Evolutionary conservation across 1,140 invertebrate species (phyloP), one percentile per base, ranked within the genome.

Genomic region (Drosophila guanche): DNA sequence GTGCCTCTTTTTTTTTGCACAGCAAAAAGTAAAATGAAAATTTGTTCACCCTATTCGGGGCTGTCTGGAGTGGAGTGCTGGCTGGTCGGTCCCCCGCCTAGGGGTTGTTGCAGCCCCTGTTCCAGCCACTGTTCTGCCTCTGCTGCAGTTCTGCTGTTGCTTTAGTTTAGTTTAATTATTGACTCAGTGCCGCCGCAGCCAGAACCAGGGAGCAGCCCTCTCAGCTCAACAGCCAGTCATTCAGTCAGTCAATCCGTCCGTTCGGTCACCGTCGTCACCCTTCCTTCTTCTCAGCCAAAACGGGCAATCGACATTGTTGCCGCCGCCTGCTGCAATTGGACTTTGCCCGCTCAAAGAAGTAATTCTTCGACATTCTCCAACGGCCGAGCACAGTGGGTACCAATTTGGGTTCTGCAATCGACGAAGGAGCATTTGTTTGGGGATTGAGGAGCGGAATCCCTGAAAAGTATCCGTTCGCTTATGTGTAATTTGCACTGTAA

Each of bases 131-230:
- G 71, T 61, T 43, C 51, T 63, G 42, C 52, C 54, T 43, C 51
- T 63, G 42, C 52, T 51, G 65, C 53, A 33, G 27, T 70, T 33
- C 33, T 40, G 53, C 42, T 76, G 73, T 57, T 68, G 59, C 76
- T 79, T 79, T 79, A 79, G 60, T 79, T 79, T 79, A 79, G 74
- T 86, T 85, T 85, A 85, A 81, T 86, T 86, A 85, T 86, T 80
- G 72, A 81, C 81, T 85, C 73, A 67, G 58, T 86, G 68, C 66
- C 66, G 45, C 48, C 12, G 72, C 56, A 52, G 33, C 33, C 33
- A 12, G 60, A 47, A 55, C 58, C 52, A 25, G 29, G 58, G 61
- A 48, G 59, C 58, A 75, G 60, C 65, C 60, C 67, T 80, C 16
- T 20, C 16, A 20, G 16, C 16, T 20, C 16, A 20, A 20, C 16